phyloP scores from a whole-genome alignment of 2,888 invertebrate genomes.

The Panopea generosa region DNA sequence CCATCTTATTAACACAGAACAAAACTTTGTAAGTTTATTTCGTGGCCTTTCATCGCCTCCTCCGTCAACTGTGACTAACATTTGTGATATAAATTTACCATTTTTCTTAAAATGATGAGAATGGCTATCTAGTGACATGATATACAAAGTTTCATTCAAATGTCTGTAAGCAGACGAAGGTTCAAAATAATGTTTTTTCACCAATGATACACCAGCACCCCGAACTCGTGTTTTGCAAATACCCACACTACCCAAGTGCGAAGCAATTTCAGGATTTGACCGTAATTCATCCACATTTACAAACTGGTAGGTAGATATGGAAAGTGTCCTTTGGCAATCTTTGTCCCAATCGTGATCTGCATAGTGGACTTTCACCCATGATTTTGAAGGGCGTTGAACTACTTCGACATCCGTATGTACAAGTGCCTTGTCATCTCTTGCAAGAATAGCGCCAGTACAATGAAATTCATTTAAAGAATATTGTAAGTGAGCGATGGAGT shows the following conservation, averaged over 20 bases:
- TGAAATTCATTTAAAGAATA: slow-evolving; percentile 20
- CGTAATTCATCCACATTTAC: slow-evolving; percentile 20
- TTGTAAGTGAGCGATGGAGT: slow-evolving; percentile 11
- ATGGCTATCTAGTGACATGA: slow-evolving; percentile 36
- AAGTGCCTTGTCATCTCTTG: slow-evolving; percentile 27
- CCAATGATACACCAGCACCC: slow-evolving; percentile 27
- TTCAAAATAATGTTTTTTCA: slow-evolving; percentile 7
- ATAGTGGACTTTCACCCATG: slow-evolving; percentile 27
- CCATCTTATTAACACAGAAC: slow-evolving; percentile 15
- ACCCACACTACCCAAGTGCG: slow-evolving; percentile 9
- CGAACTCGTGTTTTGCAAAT: slow-evolving; percentile 18
- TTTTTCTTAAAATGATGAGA: neutral
- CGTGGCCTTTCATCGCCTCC: slow-evolving; percentile 33
- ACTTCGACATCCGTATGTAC: slow-evolving; percentile 35
- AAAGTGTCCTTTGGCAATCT: slow-evolving; percentile 17
- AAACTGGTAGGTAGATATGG: slow-evolving; percentile 34
- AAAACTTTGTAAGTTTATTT: slow-evolving; percentile 30
- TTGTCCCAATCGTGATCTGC: slow-evolving; percentile 33
- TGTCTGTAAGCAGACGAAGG: slow-evolving; percentile 14
- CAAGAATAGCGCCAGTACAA: slow-evolving; percentile 15
- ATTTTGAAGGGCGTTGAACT: slow-evolving; percentile 25
- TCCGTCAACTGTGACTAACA: slow-evolving; percentile 33
- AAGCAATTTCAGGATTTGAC: slow-evolving; percentile 8
- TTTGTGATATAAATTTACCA: slow-evolving; percentile 14
- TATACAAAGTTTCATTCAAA: slow-evolving; percentile 28